Evolutionary conservation across 2,113 vertebrate genomes (phyloP), one percentile per base, ranked within the genome.

Genomic region (Lota lota): DNA sequence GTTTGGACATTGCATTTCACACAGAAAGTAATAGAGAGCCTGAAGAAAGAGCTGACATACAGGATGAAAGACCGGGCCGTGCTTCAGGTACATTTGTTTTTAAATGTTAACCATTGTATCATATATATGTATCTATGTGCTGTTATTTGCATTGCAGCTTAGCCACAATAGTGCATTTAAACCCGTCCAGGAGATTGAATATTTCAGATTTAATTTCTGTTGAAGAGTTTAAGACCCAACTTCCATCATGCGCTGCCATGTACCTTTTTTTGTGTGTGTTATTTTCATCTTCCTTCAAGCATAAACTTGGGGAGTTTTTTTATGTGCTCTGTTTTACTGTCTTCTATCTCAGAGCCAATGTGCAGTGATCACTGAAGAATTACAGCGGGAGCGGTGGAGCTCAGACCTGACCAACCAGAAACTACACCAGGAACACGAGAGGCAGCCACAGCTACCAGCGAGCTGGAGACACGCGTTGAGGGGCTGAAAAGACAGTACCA

Each of bases 1-100:
- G 40, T 1, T 10, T 47, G 12, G 33, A 50, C 66, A 5, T 67
- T 69, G 61, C 66, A 74, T 73, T 62, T 36, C 40, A 47, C 40
- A 68, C 79, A 92, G 90, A 77, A 78, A 72, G 71, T 78, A n/a
- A 80, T 64, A 0, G 88, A 90, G 61, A 73, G 58, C 2, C 57
- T 90, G 62, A 85, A 53, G 70, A 78, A 76, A 56, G 61, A 87
- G 61, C 67, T 88, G 65, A 82, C 60, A 3, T 63, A 33, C 72
- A 81, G 85, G 73, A 77, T 61, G 71, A 77, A 77, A 0, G 19
- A 57, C 19, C 17, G 84, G 36, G 78, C 81, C 57, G 58, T 69
- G 1, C 70, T 91, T 10, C 86, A 91, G 89, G 89, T 92, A 77
- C 18, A 8, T 53, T 56, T 14, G 18, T 17, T 56, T 56, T 3